A percentile compares a stretch with the other conserved stretches of the same genome.
These are phyloP conservation scores for Tethea ocularis DNA, from an alignment of 2,888 invertebrate genomes.

Conservation along the genomic window DNA sequence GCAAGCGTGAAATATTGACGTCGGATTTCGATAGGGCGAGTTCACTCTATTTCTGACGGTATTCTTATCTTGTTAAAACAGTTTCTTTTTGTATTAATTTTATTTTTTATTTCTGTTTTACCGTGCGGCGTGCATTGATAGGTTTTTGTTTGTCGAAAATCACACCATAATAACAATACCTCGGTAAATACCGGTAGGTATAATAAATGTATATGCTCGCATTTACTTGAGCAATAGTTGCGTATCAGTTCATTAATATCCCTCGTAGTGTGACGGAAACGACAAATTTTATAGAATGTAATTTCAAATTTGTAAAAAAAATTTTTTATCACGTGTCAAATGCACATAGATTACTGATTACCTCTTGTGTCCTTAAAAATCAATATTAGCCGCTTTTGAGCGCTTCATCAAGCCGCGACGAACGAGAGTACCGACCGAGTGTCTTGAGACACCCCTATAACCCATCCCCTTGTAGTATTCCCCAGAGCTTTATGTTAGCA, in stretches of 20 bases:
- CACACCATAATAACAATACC: too few relatives aligned
- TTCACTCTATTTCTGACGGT: constrained; percentile 40
- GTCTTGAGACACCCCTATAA: constrained; percentile 61
- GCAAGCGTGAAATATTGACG: constrained; percentile 65
- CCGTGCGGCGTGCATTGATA: too few relatives aligned
- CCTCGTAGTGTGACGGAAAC: too few relatives aligned
- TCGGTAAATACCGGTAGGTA: too few relatives aligned
- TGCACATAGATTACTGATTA: background rate
- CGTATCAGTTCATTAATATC: too few relatives aligned
- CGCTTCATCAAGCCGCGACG: constrained; percentile 54
- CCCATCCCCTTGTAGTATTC: constrained; percentile 61
- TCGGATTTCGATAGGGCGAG: constrained; percentile 47
- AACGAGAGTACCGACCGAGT: constrained; percentile 48
- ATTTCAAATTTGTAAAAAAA: too few relatives aligned
- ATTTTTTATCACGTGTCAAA: too few relatives aligned
- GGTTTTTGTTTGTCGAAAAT: too few relatives aligned
- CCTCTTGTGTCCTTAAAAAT: constrained; percentile 45
- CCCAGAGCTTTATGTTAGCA: constrained; percentile 66
- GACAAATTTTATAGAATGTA: too few relatives aligned
- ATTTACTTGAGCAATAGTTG: too few relatives aligned
- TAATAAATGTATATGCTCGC: too few relatives aligned
- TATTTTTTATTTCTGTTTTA: too few relatives aligned
- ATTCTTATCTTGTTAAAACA: constrained; percentile 37
- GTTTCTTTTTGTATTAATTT: background rate
- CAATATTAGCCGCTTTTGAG: constrained; percentile 59